Percentiles rank a stretch among this genome's conserved stretches.
These are phyloP conservation scores for Phycodurus eques DNA, from an alignment of 2,113 vertebrate species.

Conservation along the genomic window DNA sequence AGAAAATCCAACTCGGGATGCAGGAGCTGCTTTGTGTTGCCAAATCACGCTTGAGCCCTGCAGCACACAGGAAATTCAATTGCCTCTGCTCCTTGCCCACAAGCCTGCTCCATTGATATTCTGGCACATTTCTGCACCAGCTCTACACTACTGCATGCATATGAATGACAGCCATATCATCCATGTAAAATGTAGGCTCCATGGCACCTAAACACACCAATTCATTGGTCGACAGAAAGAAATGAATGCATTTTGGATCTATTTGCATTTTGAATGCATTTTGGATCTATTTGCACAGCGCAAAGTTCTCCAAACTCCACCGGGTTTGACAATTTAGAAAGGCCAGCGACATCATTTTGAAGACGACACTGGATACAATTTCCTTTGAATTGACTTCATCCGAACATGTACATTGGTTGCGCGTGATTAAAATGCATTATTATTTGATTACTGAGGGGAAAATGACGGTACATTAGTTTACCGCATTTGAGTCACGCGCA, in stretches of 20 bases:
- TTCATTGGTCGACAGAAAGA: no score
- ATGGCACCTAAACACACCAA: neutral
- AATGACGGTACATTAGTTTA: no score
- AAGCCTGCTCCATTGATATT: neutral
- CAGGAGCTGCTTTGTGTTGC: slow-evolving; percentile 8
- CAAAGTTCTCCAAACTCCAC: neutral
- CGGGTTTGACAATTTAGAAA: neutral
- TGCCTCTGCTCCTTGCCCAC: neutral
- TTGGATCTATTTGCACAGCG: neutral
- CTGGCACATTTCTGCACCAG: neutral
- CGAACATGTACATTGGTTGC: no score
- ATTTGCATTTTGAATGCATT: no score
- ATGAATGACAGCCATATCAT: neutral
- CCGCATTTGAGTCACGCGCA: no score
- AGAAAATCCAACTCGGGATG: neutral
- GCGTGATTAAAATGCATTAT: no score
- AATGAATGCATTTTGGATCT: no score
- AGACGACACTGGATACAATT: no score
- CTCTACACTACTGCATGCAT: neutral
- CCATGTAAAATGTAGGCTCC: neutral
- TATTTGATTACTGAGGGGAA: no score
- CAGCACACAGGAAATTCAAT: slow-evolving; percentile 6
- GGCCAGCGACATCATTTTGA: no score
- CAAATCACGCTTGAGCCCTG: slow-evolving; percentile 7
- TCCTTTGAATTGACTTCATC: no score